These are phyloP conservation scores for Drosophila orena DNA, from an alignment of 1,140 invertebrate genomes.

Conservation along the genomic window DNA sequence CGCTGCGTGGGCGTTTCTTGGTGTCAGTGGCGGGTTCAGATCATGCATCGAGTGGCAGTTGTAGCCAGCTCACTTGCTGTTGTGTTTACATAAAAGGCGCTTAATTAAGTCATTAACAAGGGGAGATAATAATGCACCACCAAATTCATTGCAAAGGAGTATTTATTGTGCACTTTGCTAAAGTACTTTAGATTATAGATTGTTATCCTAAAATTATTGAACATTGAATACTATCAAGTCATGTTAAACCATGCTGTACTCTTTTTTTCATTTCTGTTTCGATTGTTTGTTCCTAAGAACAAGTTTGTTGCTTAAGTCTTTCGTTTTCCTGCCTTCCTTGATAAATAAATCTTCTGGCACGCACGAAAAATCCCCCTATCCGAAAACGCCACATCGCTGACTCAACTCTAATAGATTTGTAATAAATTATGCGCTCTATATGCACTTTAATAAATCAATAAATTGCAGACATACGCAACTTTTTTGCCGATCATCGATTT, in stretches of 20 bases:
- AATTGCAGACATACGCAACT: slow-evolving; percentile 65
- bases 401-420: slow-evolving; percentile 68
- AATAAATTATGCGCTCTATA: slow-evolving; percentile 71
- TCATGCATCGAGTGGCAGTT: slow-evolving; percentile 56
- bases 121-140: slow-evolving; percentile 31
- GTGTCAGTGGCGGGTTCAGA: slow-evolving; percentile 53
- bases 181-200: too few species aligned
- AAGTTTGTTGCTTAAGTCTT: slow-evolving; percentile 72
- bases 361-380: slow-evolving; percentile 24
- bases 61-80: slow-evolving; percentile 27
- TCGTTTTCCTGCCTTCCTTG: slow-evolving; percentile 39
- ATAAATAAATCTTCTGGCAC: slow-evolving; percentile 56
- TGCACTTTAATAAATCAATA: slow-evolving; percentile 71
- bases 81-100: slow-evolving; percentile 63
- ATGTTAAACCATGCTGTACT: background rate
- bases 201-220: too few species aligned
- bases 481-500: slow-evolving; percentile 43
- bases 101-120: slow-evolving; percentile 79
- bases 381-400: background rate
- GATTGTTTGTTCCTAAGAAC: background rate
- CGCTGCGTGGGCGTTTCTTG: slow-evolving; percentile 64
- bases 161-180: background rate
- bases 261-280: too few species aligned
- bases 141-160: slow-evolving; percentile 9
- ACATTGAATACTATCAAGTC: too few species aligned